Percentiles rank a stretch among this genome's conserved stretches.
Evolutionary conservation across 2,113 vertebrate species (phyloP).

Genomic region (Chroicocephalus ridibundus): DNA sequence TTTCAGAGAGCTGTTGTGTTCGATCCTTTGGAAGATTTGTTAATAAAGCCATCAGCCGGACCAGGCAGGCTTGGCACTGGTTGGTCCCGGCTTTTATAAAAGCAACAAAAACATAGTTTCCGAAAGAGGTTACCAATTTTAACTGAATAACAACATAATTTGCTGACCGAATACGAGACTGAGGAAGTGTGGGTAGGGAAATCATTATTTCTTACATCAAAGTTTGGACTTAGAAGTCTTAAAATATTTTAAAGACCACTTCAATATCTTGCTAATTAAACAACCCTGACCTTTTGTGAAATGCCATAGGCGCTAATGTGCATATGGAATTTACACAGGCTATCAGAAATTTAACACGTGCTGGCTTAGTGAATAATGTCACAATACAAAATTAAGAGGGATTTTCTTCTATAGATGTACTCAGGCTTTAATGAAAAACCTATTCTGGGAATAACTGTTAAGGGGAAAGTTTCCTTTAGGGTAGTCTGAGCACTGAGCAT

Average conservation of each 20-base stretch:
- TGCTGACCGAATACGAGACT: background rate
- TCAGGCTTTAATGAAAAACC: constrained; percentile 11
- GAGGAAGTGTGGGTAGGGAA: background rate
- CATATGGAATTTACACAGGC: constrained; percentile 39
- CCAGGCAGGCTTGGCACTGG: background rate
- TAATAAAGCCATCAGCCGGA: background rate
- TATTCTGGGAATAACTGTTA: background rate
- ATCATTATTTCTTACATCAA: constrained; percentile 31
- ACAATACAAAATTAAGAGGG: constrained; percentile 3
- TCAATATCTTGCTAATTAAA: constrained; percentile 60
- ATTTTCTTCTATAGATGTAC: constrained; percentile 6
- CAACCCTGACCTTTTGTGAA: constrained; percentile 59
- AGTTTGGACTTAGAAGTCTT: background rate
- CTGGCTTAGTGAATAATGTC: constrained; percentile 42
- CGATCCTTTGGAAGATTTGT: background rate
- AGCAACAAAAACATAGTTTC: background rate
- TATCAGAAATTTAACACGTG: constrained; percentile 24
- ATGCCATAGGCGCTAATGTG: constrained; percentile 19
- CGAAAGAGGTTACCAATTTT: background rate
- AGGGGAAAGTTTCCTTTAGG: background rate
- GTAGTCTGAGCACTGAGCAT: background rate
- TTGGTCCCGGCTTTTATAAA: background rate
- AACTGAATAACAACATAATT: background rate
- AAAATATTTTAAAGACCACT: constrained; percentile 55
- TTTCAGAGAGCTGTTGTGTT: background rate